These are phyloP conservation scores for Trachops cirrhosus DNA, from an alignment of 2,797 vertebrate species.

Conservation along the genomic window DNA sequence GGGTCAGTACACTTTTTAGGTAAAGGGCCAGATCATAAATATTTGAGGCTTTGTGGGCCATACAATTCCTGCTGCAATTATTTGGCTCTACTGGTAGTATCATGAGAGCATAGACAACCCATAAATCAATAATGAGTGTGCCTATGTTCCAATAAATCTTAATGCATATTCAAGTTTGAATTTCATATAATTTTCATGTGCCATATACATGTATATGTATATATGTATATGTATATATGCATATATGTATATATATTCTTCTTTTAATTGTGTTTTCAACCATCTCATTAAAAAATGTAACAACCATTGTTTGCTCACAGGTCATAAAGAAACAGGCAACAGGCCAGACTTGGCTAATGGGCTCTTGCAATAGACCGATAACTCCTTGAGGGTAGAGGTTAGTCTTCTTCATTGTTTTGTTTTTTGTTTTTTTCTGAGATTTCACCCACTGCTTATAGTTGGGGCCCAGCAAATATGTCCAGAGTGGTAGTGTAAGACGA, in stretches of 20 bases:
- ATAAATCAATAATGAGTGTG: not conserved
- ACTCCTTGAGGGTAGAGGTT: not conserved
- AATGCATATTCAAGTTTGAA: not conserved
- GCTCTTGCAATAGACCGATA: not conserved
- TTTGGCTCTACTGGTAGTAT: not conserved
- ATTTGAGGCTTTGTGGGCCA: not conserved
- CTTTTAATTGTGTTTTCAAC: not conserved
- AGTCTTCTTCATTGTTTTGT: not conserved
- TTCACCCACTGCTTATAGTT: not conserved
- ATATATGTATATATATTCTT: not conserved
- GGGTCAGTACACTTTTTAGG: not conserved
- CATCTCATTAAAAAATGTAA: not conserved
- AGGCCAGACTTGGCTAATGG: not conserved
- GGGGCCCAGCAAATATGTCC: not conserved
- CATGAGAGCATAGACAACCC: not conserved
- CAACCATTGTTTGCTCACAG: not conserved
- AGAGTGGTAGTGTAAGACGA: not conserved
- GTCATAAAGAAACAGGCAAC: not conserved
- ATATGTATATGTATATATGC: not conserved
- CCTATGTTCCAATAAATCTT: not conserved
- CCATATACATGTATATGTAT: not conserved
- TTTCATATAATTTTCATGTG: not conserved
- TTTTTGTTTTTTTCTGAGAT: slow-evolving; percentile 9
- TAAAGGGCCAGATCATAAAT: not conserved
- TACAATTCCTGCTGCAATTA: not conserved